Conservation (phyloP, 2,888 invertebrate genomes). For the Camptogramma bilineatum region DNA sequence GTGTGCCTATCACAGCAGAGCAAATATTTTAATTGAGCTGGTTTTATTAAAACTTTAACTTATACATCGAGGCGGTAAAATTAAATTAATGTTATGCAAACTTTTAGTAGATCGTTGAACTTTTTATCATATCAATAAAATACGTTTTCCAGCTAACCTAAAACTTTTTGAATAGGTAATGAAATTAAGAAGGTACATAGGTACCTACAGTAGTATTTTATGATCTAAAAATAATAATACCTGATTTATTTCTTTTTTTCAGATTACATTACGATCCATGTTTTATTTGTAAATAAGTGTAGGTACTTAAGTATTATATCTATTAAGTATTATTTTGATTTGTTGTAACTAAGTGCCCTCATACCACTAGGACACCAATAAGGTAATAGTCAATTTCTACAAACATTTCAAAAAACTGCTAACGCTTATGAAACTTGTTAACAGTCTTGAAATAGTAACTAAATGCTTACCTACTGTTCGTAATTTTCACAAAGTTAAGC, state of each 20-base stretch:
- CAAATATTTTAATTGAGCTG: conserved; percentile 52
- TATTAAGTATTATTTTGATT: neutral
- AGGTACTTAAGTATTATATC: neutral
- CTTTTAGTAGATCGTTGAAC: conserved; percentile 2
- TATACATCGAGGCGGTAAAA: conserved; percentile 25
- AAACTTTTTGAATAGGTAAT: neutral
- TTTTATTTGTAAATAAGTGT: neutral
- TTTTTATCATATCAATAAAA: conserved; percentile 10
- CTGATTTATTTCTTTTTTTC: no score
- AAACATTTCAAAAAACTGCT: neutral
- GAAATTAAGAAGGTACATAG: neutral
- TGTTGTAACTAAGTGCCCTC: no score
- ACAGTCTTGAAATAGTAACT: conserved; percentile 12
- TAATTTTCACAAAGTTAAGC: conserved; percentile 29
- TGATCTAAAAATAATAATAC: no score
- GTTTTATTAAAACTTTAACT: conserved; percentile 42
- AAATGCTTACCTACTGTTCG: conserved; percentile 15
- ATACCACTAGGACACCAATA: no score
- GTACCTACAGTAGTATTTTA: no score
- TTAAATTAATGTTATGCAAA: conserved; percentile 4
- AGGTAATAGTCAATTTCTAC: neutral
- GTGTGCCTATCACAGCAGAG: conserved; percentile 48
- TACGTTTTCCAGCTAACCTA: neutral
- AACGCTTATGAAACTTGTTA: conserved; percentile 11
- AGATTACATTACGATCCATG: neutral